Evolutionary conservation across 2,113 vertebrate species (phyloP), one percentile per base, ranked within the genome.

Genomic region (Prinia subflava): DNA sequence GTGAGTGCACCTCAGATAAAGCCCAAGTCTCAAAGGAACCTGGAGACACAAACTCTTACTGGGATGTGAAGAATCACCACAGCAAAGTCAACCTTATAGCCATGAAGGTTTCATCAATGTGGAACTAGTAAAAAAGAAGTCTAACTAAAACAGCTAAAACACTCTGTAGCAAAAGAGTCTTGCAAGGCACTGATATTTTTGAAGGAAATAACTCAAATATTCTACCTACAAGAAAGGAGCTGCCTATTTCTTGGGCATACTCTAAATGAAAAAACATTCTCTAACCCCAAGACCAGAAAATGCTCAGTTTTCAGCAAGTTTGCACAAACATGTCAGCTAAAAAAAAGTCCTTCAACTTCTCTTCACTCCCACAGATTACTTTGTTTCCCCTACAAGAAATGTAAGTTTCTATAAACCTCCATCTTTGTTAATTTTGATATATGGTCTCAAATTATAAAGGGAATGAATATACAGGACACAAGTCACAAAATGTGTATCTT

Each of bases 251-350:
- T 70, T 53, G 14, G 30, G 27, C 24, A 19, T 53, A 53, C 15
- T 15, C n/a, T 50, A 62, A 57, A 56, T 28, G 20, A 79, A 64
- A 46, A 79, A 2, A 53, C 5, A 6, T 21, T 76, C 65, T 68
- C 57, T 57, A 71, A 35, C 11, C 10, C 31, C 35, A 84, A 49
- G 8, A 14, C 63, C 47, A 47, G 44, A 80, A 77, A 23, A 83
- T 2, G 11, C 6, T 67, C 1, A 0, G 17, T 63, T 90, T 68
- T 63, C 63, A 73, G 4, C 14, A 53, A 62, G 18, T 35, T 3
- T 37, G 28, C 12, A 44, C 1, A 0, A 84, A 44, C 1, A 1
- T 0, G 2, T 25, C 44, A 73, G 49, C 33, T 16, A 68, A 67
- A 21, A 37, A 79, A 83, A 88, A n/a, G 30, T 67, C 21, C 27